A percentile compares a stretch with the other conserved stretches of the same genome.
phyloP scores from a whole-genome alignment of 2,797 vertebrate species.

The Spondyliosoma cantharus region DNA sequence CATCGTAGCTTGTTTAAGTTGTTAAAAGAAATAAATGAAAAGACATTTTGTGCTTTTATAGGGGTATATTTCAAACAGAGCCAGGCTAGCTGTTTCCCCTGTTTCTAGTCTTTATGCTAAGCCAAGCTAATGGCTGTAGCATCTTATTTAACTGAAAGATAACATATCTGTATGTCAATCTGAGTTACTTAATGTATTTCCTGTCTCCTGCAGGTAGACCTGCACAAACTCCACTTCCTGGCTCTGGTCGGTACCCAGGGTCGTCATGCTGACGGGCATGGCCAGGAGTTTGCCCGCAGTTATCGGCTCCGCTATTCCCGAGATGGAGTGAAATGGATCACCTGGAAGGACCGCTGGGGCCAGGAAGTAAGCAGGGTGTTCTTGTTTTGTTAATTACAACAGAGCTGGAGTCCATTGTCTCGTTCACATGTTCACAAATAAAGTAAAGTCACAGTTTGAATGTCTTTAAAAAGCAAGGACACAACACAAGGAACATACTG shows the following conservation, averaged over 20 bases:
- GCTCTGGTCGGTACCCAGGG: constrained; percentile 95
- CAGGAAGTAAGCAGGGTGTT: constrained; percentile 85
- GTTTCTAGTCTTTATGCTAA: not conserved
- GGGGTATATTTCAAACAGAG: not conserved
- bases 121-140: not conserved
- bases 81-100: not conserved
- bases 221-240: constrained; percentile 88
- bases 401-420: not conserved
- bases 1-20: not conserved
- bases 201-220: constrained; percentile 87
- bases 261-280: constrained; percentile 92
- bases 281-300: constrained; percentile 90
- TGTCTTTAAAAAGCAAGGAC: constrained; percentile 13
- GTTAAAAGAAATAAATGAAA: not conserved
- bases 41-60: not conserved
- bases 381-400: not conserved
- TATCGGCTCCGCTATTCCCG: constrained; percentile 92
- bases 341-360: constrained; percentile 93
- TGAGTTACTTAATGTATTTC: not conserved
- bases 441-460: constrained; percentile 6
- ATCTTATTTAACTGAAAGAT: not conserved
- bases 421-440: not conserved
- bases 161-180: not conserved
- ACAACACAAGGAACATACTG: not conserved
- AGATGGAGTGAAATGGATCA: constrained; percentile 90